phyloP scores from a whole-genome alignment of 2,113 vertebrate genomes.

The Electrona antarctica region DNA sequence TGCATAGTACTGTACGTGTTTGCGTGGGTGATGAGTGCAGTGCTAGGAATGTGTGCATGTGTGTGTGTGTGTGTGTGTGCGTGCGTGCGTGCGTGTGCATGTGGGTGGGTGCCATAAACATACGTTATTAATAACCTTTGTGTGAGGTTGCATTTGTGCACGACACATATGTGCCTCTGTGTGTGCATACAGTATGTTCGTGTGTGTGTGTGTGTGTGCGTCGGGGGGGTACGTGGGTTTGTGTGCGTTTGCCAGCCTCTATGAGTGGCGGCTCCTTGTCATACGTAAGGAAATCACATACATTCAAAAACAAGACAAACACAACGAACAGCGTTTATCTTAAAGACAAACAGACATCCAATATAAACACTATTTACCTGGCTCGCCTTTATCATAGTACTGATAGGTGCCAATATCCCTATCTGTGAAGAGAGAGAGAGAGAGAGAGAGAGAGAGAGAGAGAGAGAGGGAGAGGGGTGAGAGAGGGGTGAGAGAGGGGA shows the following conservation, averaged over 20 bases:
- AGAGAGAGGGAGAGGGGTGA: slow-evolving; percentile 29
- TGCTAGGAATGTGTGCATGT: background rate
- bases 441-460: slow-evolving; percentile 41
- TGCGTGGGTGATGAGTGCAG: no score
- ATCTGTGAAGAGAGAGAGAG: slow-evolving; percentile 76
- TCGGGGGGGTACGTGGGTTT: no score
- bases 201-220: background rate
- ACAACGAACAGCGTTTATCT: slow-evolving; percentile 56
- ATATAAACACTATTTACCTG: slow-evolving; percentile 85
- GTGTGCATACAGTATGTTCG: slow-evolving; percentile 17
- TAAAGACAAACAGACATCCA: slow-evolving; percentile 69
- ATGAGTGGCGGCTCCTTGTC: slow-evolving; percentile 38
- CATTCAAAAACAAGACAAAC: slow-evolving; percentile 67
- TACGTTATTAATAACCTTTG: slow-evolving; percentile 53
- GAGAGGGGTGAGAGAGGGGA: slow-evolving; percentile 32
- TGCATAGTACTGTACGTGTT: no score
- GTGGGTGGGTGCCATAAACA: background rate
- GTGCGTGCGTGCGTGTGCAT: background rate
- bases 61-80: slow-evolving; percentile 29
- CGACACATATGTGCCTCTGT: slow-evolving; percentile 31
- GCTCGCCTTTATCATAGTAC: slow-evolving; percentile 89
- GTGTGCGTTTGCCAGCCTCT: background rate
- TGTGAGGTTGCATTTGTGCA: slow-evolving; percentile 47
- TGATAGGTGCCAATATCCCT: slow-evolving; percentile 92
- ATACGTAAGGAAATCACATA: slow-evolving; percentile 58